Percentiles rank a stretch among this genome's conserved stretches.
These are phyloP conservation scores for Aldrovandia affinis DNA, from an alignment of 2,797 vertebrate species.

Conservation along the genomic window DNA sequence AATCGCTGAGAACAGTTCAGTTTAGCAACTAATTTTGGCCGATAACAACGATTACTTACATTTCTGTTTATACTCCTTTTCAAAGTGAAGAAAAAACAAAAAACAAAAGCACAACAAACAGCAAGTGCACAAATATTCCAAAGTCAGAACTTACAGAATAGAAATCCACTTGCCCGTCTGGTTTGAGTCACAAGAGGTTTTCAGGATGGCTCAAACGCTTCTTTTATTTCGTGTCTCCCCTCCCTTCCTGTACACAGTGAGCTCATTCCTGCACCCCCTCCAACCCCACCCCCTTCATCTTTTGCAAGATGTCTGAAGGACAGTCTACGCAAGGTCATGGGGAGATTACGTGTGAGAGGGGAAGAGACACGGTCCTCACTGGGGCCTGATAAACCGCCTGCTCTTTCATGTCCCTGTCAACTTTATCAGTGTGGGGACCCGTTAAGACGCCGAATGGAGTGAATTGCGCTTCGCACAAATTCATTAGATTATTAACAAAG, in stretches of 20 bases:
- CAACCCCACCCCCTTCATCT: background rate
- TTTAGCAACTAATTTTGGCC: background rate
- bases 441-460: background rate
- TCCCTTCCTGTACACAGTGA: conserved; percentile 37
- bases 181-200: background rate
- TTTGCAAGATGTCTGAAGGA: conserved; percentile 6
- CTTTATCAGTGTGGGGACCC: conserved; percentile 19
- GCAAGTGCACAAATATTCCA: background rate
- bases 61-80: background rate
- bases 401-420: conserved; percentile 22
- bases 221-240: conserved; percentile 46
- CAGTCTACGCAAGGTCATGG: conserved; percentile 42
- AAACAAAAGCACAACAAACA: background rate
- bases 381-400: conserved; percentile 13
- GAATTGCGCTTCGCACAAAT: conserved; percentile 35
- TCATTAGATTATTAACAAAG: conserved; percentile 41
- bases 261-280: conserved; percentile 27
- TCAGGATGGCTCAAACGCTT: conserved; percentile 36
- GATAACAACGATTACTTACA: background rate
- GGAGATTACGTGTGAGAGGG: conserved; percentile 40
- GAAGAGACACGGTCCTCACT: conserved; percentile 11
- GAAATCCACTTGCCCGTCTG: background rate
- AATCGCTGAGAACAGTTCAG: background rate
- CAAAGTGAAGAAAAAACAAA: too few species aligned
- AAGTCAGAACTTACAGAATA: background rate